Evolutionary conservation across 2,888 invertebrate species (phyloP), one percentile per base, ranked within the genome.

Genomic region (Heliconius ismenius): DNA sequence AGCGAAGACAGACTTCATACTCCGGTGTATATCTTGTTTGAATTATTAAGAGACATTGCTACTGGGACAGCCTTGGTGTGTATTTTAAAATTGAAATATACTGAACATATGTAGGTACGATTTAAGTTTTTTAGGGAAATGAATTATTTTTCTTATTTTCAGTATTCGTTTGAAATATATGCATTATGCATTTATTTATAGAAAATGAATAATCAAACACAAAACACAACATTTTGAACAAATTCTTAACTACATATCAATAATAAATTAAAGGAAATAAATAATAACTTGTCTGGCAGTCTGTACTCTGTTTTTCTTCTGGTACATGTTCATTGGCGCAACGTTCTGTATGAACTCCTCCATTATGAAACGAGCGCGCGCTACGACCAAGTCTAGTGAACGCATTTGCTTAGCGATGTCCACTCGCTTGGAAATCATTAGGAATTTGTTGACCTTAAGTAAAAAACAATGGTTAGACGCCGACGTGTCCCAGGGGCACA

Each of bases 341-440:
- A 92, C 85, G 70, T 86, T 90, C 72, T 90, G 91, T 81, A 95
- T 94, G 85, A 92, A 93, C 82, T 91, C 92, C 79, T 94, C 94
- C 91, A 93, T 92, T 77, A 90, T 89, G 83, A 89, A 93, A 26
- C 93, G 86, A 9, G 88, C 89, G 2, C 90, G 85, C 0, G 90
- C 87, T 1, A 91, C 78, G 60, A 91, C 83, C 0, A 88, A 86
- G 67, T 91, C 91, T 24, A 91, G 74, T 0, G 84, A 76, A 0
- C 85, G 86, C 88, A 92, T 86, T 28, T 89, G 88, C 58, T 84
- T 87, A 4, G 91, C 92, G 54, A 91, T 87, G 4, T 83, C 79
- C 15, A 80, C 77, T 0, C 91, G 84, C 63, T 86, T 87, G 36
- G 84, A 83, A 3, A 82, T 58, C 2, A 78, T 73, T 9, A 92